Conservation (phyloP, 1,140 invertebrate species). For the Portunus trituberculatus region DNA sequence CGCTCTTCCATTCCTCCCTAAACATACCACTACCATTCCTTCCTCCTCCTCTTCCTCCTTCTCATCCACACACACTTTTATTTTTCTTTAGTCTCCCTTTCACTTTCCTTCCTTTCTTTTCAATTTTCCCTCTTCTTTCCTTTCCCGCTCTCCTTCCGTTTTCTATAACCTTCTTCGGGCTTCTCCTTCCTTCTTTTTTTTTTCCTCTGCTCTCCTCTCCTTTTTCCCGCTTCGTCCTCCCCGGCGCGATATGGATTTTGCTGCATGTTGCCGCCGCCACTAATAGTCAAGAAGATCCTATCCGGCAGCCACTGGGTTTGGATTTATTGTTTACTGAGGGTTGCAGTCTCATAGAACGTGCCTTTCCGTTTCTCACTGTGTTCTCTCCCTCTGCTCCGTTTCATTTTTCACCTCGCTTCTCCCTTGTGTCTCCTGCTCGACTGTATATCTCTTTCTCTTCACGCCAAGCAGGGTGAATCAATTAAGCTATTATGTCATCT, state of each 20-base stretch:
- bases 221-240: not conserved
- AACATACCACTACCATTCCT: too few species aligned
- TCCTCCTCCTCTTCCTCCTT: not conserved
- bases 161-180: not conserved
- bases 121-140: not conserved
- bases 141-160: not conserved
- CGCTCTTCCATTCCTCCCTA: not conserved
- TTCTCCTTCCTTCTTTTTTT: not conserved
- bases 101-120: not conserved
- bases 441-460: not conserved
- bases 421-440: not conserved
- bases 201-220: not conserved
- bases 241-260: not conserved
- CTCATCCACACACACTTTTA: not conserved
- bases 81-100: not conserved
- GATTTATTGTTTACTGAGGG: not conserved
- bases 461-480: not conserved
- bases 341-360: not conserved
- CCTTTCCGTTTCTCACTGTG: not conserved
- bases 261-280: not conserved
- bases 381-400: not conserved
- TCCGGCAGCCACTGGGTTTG: not conserved
- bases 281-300: not conserved
- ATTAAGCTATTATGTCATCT: too few species aligned
- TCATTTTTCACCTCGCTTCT: not conserved